These are phyloP conservation scores for Meliscaeva auricollis DNA, from an alignment of 2,888 invertebrate species.

Conservation along the genomic window DNA sequence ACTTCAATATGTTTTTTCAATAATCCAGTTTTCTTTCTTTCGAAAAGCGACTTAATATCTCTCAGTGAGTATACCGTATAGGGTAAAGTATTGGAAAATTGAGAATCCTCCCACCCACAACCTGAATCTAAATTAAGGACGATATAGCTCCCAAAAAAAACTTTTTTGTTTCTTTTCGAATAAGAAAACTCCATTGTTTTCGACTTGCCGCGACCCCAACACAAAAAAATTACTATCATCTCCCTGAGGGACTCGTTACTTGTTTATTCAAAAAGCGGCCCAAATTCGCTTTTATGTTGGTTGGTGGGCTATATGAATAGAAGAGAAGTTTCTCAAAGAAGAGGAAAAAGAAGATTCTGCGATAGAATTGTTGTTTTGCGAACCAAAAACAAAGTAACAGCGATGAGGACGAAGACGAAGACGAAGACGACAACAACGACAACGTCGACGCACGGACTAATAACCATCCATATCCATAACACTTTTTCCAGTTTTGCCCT, in stretches of 20 bases:
- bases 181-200: conserved; percentile 55
- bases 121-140: conserved; percentile 59
- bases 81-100: conserved; percentile 33
- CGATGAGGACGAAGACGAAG: conserved; percentile 11
- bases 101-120: conserved; percentile 21
- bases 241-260: conserved; percentile 48
- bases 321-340: background rate
- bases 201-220: conserved; percentile 17
- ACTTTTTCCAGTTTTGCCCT: conserved; percentile 64
- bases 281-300: conserved; percentile 5
- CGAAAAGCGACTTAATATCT: background rate
- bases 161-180: background rate
- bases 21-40: conserved; percentile 52
- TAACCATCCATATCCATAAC: conserved; percentile 67
- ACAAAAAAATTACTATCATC: conserved; percentile 39
- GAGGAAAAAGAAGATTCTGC: background rate
- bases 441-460: conserved; percentile 20
- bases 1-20: conserved; percentile 68
- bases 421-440: background rate
- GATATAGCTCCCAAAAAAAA: conserved; percentile 25
- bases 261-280: conserved; percentile 41
- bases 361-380: conserved; percentile 30
- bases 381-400: conserved; percentile 19
- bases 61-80: background rate
- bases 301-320: background rate